These are phyloP conservation scores for Bombus haemorrhoidalis DNA, from an alignment of 1,140 invertebrate genomes.

Conservation along the genomic window DNA sequence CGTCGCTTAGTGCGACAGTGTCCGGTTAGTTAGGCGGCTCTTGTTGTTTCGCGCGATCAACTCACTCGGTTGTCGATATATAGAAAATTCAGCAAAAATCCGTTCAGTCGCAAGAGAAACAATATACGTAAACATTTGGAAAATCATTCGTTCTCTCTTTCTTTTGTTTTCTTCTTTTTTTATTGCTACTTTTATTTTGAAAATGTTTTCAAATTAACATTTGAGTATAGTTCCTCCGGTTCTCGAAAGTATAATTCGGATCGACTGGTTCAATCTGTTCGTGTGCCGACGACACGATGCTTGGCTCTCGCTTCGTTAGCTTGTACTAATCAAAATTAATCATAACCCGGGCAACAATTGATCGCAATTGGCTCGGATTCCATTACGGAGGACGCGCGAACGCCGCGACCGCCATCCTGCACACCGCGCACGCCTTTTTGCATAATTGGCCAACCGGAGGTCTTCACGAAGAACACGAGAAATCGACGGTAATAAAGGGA, in stretches of 20 bases:
- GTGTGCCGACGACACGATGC: slow-evolving; percentile 10
- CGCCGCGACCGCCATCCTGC: slow-evolving; percentile 26
- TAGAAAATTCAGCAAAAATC: slow-evolving; percentile 10
- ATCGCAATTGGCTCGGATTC: slow-evolving; percentile 82
- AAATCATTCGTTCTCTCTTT: neutral
- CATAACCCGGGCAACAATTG: slow-evolving; percentile 81
- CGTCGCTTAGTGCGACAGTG: slow-evolving; percentile 65
- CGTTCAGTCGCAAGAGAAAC: neutral
- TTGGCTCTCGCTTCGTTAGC: slow-evolving; percentile 75
- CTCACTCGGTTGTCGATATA: slow-evolving; percentile 7
- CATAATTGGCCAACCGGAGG: slow-evolving; percentile 38
- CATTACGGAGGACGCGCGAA: slow-evolving; percentile 73
- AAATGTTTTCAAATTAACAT: neutral
- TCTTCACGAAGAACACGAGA: neutral
- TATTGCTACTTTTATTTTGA: neutral
- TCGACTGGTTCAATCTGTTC: neutral
- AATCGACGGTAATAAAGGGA: neutral
- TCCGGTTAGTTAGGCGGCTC: slow-evolving; percentile 45
- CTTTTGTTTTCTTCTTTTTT: neutral
- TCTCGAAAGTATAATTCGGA: neutral
- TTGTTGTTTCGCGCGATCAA: slow-evolving; percentile 37
- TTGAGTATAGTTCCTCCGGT: neutral
- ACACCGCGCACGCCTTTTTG: slow-evolving; percentile 40
- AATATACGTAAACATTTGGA: neutral
- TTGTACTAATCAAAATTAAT: slow-evolving; percentile 82